phyloP scores from a whole-genome alignment of 2,888 invertebrate genomes.

The Chrysina gloriosa region DNA sequence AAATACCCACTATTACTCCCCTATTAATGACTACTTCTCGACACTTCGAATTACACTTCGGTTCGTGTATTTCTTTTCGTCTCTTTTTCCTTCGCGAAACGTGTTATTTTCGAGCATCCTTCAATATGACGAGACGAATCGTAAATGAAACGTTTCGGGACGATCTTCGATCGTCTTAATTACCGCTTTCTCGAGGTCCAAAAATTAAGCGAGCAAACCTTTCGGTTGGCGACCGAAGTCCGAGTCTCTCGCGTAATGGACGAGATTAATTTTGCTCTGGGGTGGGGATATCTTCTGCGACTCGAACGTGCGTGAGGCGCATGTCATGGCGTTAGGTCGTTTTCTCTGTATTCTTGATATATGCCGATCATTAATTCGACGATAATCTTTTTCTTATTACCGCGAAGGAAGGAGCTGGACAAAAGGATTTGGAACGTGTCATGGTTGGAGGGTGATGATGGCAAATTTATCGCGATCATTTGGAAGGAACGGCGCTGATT shows the following conservation, averaged over 20 bases:
- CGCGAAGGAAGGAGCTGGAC: constrained; percentile 2
- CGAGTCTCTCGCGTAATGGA: constrained; percentile 2
- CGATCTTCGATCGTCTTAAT: constrained; percentile 14
- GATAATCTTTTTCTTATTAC: constrained; percentile 32
- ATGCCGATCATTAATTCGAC: constrained; percentile 18
- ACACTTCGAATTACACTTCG: not conserved
- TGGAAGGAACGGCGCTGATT: not conserved
- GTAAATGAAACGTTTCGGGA: constrained; percentile 26
- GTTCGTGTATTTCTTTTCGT: not conserved
- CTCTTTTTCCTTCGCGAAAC: not conserved
- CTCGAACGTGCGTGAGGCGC: constrained; percentile 12
- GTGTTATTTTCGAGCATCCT: constrained; percentile 19
- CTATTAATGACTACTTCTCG: not conserved
- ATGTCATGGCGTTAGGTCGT: not conserved
- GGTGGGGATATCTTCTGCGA: constrained; percentile 14
- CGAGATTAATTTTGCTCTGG: constrained; percentile 21
- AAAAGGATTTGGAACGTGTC: constrained; percentile 4
- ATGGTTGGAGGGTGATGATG: constrained; percentile 3
- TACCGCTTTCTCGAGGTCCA: constrained; percentile 5
- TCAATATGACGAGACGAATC: constrained; percentile 31
- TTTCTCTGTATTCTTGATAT: constrained; percentile 25
- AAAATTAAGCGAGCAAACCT: constrained; percentile 25
- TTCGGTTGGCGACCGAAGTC: constrained; percentile 3
- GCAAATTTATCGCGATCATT: constrained; percentile 19
- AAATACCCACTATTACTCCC: not conserved